These are phyloP conservation scores for Corythaeola cristata DNA, from an alignment of 2,113 vertebrate genomes.

Conservation along the genomic window DNA sequence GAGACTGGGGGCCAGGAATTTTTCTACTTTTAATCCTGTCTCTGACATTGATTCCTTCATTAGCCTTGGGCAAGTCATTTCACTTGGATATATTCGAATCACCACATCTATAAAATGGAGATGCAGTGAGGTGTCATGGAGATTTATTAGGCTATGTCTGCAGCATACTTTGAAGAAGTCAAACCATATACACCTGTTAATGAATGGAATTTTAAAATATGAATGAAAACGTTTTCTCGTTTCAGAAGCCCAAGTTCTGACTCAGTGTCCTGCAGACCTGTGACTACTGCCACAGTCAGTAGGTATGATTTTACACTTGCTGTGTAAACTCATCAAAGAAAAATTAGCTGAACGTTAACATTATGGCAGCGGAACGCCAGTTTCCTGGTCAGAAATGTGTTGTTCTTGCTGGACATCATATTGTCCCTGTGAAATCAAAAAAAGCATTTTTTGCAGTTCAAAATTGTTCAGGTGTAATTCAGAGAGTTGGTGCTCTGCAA, in stretches of 20 bases:
- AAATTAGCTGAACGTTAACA: neutral
- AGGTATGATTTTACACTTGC: neutral
- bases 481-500: neutral
- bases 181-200: constrained; percentile 63
- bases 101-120: constrained; percentile 67
- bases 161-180: constrained; percentile 62
- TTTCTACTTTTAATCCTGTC: constrained; percentile 68
- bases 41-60: constrained; percentile 70
- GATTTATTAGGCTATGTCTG: constrained; percentile 67
- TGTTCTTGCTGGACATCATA: neutral
- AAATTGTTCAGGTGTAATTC: neutral
- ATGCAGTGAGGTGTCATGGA: constrained; percentile 64
- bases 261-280: neutral
- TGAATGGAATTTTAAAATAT: constrained; percentile 63
- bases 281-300: neutral
- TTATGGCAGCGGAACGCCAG: neutral
- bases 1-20: constrained; percentile 65
- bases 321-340: neutral
- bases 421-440: neutral
- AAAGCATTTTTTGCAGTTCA: neutral
- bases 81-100: constrained; percentile 68
- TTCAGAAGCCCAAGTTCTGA: constrained; percentile 17
- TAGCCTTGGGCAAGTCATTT: constrained; percentile 73
- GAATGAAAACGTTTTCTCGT: constrained; percentile 51
- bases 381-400: neutral